A percentile compares a stretch with the other conserved stretches of the same genome.
Evolutionary conservation across 2,113 vertebrate species (phyloP).

Genomic region (Campylorhamphus procurvoides): DNA sequence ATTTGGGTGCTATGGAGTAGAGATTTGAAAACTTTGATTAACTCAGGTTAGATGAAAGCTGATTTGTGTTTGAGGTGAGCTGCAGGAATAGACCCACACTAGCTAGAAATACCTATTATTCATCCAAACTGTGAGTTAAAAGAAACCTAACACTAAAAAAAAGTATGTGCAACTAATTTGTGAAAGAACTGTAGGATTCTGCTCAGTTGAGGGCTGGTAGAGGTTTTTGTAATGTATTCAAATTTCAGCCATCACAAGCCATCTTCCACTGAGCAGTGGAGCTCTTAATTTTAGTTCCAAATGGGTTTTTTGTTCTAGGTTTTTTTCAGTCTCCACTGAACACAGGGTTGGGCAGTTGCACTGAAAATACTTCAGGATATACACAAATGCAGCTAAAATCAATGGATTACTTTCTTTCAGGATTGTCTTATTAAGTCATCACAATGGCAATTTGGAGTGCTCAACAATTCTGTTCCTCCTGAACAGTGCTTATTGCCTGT

Average conservation of each 20-base stretch:
- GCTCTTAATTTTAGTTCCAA: not conserved
- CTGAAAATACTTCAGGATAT: not conserved
- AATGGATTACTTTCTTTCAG: not conserved
- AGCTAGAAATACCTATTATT: not conserved
- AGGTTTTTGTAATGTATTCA: not conserved
- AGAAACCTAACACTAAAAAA: not conserved
- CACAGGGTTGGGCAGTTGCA: not conserved
- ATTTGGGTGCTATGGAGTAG: not conserved
- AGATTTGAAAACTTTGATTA: not conserved
- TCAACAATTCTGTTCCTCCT: not conserved
- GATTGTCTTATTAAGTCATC: not conserved
- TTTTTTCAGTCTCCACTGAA: not conserved
- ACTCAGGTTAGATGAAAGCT: not conserved
- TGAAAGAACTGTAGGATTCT: not conserved
- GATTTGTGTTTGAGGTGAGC: not conserved
- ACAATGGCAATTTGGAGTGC: not conserved
- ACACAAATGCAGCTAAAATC: not conserved
- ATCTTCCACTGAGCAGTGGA: not conserved
- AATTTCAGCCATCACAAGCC: not conserved
- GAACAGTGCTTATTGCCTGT: not conserved
- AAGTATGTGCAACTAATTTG: not conserved
- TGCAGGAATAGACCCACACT: not conserved
- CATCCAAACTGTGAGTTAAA: not conserved
- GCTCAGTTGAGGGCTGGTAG: not conserved
- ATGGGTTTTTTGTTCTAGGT: not conserved